phyloP scores from a whole-genome alignment of 1,140 invertebrate genomes.

The Choristoneura fumiferana region DNA sequence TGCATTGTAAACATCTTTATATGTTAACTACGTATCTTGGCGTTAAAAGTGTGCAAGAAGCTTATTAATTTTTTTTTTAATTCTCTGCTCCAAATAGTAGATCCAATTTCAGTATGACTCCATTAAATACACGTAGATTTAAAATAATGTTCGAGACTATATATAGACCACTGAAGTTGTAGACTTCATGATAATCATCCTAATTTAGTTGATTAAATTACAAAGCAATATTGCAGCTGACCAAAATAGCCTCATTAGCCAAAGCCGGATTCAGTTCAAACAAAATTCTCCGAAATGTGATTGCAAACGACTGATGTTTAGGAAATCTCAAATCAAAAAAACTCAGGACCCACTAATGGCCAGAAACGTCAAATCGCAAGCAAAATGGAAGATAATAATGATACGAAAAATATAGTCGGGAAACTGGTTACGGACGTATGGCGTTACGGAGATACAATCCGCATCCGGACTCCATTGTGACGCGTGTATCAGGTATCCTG shows the following conservation, averaged over 20 bases:
- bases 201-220: too few relatives aligned
- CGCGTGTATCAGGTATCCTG: conserved; percentile 50
- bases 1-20: too few relatives aligned
- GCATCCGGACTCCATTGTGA: conserved; percentile 56
- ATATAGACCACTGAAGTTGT: too few relatives aligned
- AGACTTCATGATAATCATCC: too few relatives aligned
- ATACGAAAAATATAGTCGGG: conserved; percentile 36
- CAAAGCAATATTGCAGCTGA: too few relatives aligned
- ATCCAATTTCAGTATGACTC: too few relatives aligned
- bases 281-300: conserved; percentile 29
- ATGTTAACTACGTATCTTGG: too few relatives aligned
- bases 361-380: conserved; percentile 36
- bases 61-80: too few relatives aligned
- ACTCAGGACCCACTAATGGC: conserved; percentile 31
- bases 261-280: conserved; percentile 29
- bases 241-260: neutral
- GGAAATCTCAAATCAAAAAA: conserved; percentile 14
- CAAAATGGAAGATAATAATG: conserved; percentile 42
- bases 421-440: conserved; percentile 45
- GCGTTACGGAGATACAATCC: conserved; percentile 40
- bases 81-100: too few relatives aligned
- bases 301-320: conserved; percentile 6
- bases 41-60: too few relatives aligned
- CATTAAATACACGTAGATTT: too few relatives aligned
- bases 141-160: too few relatives aligned